A percentile compares a stretch with the other conserved stretches of the same genome.
Conservation (phyloP, 2,797 vertebrate species). For the Hozukius guyotensis region DNA sequence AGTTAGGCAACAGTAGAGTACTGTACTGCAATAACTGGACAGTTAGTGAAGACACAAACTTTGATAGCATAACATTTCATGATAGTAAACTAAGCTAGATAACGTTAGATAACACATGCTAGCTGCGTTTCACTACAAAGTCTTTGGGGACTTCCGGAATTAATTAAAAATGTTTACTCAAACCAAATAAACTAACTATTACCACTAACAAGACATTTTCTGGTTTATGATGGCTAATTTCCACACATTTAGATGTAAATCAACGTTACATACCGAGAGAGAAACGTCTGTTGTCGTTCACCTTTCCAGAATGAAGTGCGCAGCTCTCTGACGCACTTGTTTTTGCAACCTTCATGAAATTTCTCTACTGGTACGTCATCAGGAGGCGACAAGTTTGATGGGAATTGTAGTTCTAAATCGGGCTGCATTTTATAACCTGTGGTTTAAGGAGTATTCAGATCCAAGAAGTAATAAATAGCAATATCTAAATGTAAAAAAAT, state of each 20-base stretch:
- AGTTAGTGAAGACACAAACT: background rate
- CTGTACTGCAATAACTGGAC: accelerated
- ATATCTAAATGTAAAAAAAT: background rate
- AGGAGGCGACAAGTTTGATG: slow-evolving; percentile 38
- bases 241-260: background rate
- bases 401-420: slow-evolving; percentile 49
- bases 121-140: background rate
- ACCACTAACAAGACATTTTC: accelerated
- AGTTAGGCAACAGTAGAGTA: background rate
- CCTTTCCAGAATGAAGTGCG: slow-evolving; percentile 58
- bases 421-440: background rate
- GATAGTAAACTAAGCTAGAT: background rate
- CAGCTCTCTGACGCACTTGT: slow-evolving; percentile 69
- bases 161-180: accelerated
- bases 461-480: no score
- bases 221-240: accelerated
- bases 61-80: no score
- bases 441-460: background rate
- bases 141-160: accelerated
- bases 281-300: slow-evolving; percentile 29
- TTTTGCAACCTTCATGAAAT: slow-evolving; percentile 69
- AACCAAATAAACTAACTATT: accelerated
- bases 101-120: slow-evolving; percentile 4
- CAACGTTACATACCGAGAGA: slow-evolving; percentile 36
- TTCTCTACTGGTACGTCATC: slow-evolving; percentile 46